phyloP scores from a whole-genome alignment of 2,888 invertebrate species.

The Quadroppia sp. region DNA sequence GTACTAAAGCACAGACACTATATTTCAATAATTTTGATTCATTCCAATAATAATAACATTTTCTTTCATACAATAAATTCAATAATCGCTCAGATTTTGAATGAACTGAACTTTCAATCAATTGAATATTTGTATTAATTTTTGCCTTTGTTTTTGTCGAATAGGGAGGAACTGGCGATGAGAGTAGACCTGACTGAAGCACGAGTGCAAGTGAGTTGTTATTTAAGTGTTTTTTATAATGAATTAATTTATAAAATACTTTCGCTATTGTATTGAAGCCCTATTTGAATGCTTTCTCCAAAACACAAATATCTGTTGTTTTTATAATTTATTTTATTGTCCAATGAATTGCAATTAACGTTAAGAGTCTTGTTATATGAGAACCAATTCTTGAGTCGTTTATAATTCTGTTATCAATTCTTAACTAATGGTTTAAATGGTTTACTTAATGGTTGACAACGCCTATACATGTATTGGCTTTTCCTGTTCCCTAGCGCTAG shows the following conservation, averaged over 20 bases:
- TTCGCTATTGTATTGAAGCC: neutral
- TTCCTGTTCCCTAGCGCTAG: neutral
- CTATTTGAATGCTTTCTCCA: neutral
- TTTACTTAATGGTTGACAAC: conserved; percentile 29
- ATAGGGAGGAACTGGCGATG: conserved; percentile 84
- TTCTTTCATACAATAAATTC: neutral
- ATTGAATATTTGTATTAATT: conserved; percentile 24
- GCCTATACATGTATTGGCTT: conserved; percentile 16
- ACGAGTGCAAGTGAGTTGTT: conserved; percentile 72
- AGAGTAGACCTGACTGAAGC: conserved; percentile 91
- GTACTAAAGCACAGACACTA: no score
- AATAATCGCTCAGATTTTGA: neutral
- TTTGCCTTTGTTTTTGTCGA: conserved; percentile 45
- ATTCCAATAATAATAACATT: no score
- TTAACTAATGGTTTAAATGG: conserved; percentile 30
- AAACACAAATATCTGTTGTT: neutral
- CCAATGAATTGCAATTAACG: conserved; percentile 15
- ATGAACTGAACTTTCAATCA: neutral
- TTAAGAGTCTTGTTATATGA: neutral
- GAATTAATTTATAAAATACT: neutral
- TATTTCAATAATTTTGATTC: no score
- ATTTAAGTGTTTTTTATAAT: conserved; percentile 14
- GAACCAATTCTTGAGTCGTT: conserved; percentile 4
- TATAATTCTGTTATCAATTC: conserved; percentile 20
- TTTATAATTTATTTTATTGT: conserved; percentile 27